phyloP scores from a whole-genome alignment of 2,113 vertebrate species.

The human (Homo sapiens) region DNA sequence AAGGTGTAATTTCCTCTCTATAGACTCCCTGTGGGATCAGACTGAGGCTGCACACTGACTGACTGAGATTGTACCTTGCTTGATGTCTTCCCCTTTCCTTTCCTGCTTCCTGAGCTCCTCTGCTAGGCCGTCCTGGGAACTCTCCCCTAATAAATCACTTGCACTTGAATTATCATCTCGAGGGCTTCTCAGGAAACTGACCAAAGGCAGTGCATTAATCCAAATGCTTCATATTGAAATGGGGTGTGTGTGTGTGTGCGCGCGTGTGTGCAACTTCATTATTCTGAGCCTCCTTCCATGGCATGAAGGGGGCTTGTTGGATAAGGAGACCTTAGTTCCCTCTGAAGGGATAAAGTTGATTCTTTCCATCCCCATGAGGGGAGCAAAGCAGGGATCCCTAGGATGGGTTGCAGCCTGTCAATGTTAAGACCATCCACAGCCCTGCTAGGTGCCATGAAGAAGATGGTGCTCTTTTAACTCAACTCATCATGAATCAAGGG shows the following conservation, averaged over 20 bases:
- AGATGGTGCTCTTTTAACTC: not conserved
- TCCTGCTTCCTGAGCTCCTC: not conserved
- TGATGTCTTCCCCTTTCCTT: not conserved
- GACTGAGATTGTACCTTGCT: not conserved
- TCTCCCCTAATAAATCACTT: not conserved
- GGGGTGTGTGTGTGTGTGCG: not conserved
- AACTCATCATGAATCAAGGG: not conserved
- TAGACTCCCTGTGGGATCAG: not conserved
- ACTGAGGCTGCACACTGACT: not conserved
- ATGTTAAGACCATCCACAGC: not conserved
- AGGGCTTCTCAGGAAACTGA: slow-evolving; percentile 14
- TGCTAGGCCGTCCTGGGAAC: not conserved
- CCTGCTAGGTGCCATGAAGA: not conserved
- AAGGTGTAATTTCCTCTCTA: not conserved
- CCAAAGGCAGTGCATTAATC: not conserved
- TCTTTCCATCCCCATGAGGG: not conserved
- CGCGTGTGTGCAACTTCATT: not conserved
- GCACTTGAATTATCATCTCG: not conserved
- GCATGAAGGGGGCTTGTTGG: not conserved
- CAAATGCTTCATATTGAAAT: not conserved
- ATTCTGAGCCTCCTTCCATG: not conserved
- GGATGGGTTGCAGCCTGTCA: not conserved
- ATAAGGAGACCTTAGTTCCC: not conserved
- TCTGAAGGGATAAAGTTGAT: not conserved
- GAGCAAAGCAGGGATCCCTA: not conserved